These are phyloP conservation scores for Anastatus disparis DNA, from an alignment of 1,140 invertebrate genomes.

Conservation along the genomic window DNA sequence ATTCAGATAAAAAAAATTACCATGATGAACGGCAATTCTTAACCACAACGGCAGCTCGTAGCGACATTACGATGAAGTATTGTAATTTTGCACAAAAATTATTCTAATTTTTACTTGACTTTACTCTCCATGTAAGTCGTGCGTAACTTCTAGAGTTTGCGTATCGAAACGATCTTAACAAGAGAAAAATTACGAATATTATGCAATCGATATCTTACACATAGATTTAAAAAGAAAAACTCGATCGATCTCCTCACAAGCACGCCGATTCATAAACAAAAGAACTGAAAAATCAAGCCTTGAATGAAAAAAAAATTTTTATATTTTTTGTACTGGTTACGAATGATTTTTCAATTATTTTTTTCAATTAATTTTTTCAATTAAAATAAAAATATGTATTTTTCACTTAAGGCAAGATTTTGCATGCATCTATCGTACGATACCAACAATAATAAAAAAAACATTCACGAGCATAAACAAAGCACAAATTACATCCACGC, in stretches of 20 bases:
- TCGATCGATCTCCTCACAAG: constrained; percentile 17
- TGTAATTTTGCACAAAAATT: too few relatives aligned
- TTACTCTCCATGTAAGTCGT: too few relatives aligned
- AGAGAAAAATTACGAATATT: constrained; percentile 10
- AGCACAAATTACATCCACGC: constrained; percentile 6
- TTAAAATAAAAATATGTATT: too few relatives aligned
- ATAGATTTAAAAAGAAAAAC: too few relatives aligned
- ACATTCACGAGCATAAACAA: neutral
- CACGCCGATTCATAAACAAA: neutral
- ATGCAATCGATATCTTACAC: constrained; percentile 1
- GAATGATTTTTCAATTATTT: neutral
- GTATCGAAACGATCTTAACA: constrained; percentile 6
- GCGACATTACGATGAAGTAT: too few relatives aligned
- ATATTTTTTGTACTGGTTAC: too few relatives aligned
- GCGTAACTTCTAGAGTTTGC: neutral
- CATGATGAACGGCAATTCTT: too few relatives aligned
- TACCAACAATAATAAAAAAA: too few relatives aligned
- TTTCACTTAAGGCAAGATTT: neutral
- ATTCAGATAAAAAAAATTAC: too few relatives aligned
- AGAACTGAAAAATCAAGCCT: neutral
- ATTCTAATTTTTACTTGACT: too few relatives aligned
- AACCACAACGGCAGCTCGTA: too few relatives aligned
- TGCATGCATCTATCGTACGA: constrained; percentile 1
- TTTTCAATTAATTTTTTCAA: too few relatives aligned
- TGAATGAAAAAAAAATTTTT: neutral